Evolutionary conservation across 2,797 vertebrate species (phyloP), one percentile per base, ranked within the genome.

Genomic region (Chaetophractus vellerosus): DNA sequence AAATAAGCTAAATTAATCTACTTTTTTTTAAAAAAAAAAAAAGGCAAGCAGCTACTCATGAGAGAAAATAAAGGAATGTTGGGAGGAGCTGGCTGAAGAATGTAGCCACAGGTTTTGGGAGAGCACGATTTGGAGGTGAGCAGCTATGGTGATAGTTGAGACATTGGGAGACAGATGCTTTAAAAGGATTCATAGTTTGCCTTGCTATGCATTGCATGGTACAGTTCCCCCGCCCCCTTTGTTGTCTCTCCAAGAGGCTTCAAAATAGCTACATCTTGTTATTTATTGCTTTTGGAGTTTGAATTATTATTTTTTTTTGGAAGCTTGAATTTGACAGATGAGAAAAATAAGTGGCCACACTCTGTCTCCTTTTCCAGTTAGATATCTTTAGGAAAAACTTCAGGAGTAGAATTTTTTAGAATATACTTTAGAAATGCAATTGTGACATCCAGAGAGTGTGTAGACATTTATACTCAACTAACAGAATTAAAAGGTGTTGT

Each of bases 301-400:
- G 41, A 33, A 66, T 69, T 92, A 31, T n/a, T n/a, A 26, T 93
- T 96, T 95, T 82, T 33, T 85, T 84, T 86, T 41, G n/a, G 69
- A 94, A 93, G 26, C 23, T 18, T 36, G 5, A 90, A 92, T 90
- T 88, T 92, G 95, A 95, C 33, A 88, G 36, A 87, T 83, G 31
- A 91, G 72, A 52, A 90, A 86, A 74, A 31, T 33, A 74, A 21
- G 23, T 28, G 26, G 8, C 12, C 4, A 6, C 41, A 31, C 15
- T 41, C 26, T 16, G n/a, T 14, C n/a, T 6, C 8, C 23, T 28
- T 50, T 75, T 61, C 28, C 11, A 59, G 48, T 90, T 48, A 75
- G 78, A 66, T 55, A 74, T 48, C 41, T 36, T 75, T 79, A 69
- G 79, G 15, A 90, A 94, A 88, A 68, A 14, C 24, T 48, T 16